Evolutionary conservation across 92 coral and sea anemone genomes (phyloP), one percentile per base, ranked within the genome.

Genomic region (Chrysogorgia sp.): DNA sequence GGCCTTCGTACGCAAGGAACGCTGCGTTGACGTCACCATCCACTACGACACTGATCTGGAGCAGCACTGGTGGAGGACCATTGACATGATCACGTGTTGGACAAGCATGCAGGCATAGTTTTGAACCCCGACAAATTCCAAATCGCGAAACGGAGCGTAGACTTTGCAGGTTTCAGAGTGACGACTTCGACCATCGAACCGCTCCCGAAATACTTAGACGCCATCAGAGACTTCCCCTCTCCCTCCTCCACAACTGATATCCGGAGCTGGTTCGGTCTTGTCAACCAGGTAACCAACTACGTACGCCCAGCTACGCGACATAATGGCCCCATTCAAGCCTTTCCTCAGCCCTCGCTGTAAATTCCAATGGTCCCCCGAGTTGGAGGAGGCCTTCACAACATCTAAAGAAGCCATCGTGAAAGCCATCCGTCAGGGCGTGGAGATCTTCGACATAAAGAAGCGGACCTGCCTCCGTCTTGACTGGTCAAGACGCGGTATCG

Each of bases 391-490:
- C 30, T 30, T 30, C 65, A 4, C 7, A 28, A 50, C 1, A 59
- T 74, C 85, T 10, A 83, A 77, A 45, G 60, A 12, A 35, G 77
- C 83, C 50, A 83, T 83, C 78, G 56, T 76, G 33, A 77, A 63
- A 7, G 82, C 86, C 67, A 75, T 82, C 74, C 50, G 86, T 34
- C n/a, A 62, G 41, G 87, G 87, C 6, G 83, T 64, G 43, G 71
- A 65, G 0, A 75, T 67, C 52, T 75, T 65, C 58, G 68, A 83
- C 83, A 28, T 68, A 31, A 45, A 60, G 32, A 67, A 53, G 53
- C 56, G 86, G 25, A 82, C 86, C 55, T 82, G 86, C 83, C 87
- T 83, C 9, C 83, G 87, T 20, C 76, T 65, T n/a, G 87, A 45
- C 43, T 79, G 80, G 84, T 84, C 80, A 0, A 29, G 21, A 15